A percentile compares a stretch with the other conserved stretches of the same genome.
Conservation (phyloP, 2,797 vertebrate species). For the Eurystomus glaucurus region DNA sequence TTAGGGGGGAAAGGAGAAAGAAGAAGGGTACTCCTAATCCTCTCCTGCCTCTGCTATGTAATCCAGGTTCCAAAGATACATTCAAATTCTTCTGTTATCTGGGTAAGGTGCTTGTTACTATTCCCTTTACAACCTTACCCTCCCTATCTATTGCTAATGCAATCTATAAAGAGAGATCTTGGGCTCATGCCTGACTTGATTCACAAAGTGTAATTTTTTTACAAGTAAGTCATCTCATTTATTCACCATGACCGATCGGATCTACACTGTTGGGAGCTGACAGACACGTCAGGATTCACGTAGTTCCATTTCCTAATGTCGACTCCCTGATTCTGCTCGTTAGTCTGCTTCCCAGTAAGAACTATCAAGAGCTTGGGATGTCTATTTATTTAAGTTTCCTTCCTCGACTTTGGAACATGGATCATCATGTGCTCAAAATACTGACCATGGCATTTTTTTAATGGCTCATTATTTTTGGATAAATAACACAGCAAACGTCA, state of each 20-base stretch:
- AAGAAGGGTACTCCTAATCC: background rate
- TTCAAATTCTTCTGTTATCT: background rate
- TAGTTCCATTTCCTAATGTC: constrained; percentile 58
- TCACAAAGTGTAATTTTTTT: background rate
- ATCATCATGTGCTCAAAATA: background rate
- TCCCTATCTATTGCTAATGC: background rate
- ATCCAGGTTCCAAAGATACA: constrained; percentile 8
- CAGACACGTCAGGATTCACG: constrained; percentile 53
- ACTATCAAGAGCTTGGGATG: background rate
- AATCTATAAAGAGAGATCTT: background rate
- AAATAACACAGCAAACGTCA: background rate
- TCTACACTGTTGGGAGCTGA: constrained; percentile 48
- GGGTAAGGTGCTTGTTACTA: background rate
- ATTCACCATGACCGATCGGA: constrained; percentile 38
- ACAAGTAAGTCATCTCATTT: constrained; percentile 39
- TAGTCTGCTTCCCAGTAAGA: background rate
- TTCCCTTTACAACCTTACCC: background rate
- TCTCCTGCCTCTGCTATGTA: background rate
- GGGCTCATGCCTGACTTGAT: constrained; percentile 26
- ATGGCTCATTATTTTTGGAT: constrained; percentile 3
- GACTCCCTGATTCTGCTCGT: constrained; percentile 26
- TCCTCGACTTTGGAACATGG: background rate
- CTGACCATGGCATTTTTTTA: background rate
- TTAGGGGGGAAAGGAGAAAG: background rate
- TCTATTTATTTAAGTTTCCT: constrained; percentile 1